A percentile compares a stretch with the other conserved stretches of the same genome.
Evolutionary conservation across 2,797 vertebrate genomes (phyloP).

Genomic region (Rhincodon typus): DNA sequence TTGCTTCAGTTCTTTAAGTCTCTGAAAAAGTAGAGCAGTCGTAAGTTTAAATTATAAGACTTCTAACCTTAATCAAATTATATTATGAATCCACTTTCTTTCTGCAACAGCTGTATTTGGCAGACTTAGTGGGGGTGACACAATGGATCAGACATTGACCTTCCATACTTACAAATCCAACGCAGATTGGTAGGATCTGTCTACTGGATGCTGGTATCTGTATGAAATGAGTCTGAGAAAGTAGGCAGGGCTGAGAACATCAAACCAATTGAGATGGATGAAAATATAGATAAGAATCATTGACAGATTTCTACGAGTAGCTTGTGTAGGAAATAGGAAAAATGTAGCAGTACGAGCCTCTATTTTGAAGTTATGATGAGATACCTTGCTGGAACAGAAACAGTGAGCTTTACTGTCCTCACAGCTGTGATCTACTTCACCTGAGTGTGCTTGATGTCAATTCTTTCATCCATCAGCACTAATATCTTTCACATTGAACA

Average conservation of each 20-base stretch:
- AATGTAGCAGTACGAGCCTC: neutral
- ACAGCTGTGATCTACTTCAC: neutral
- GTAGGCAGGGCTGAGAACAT: neutral
- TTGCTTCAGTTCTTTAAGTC: slow-evolving; percentile 79
- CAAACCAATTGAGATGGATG: neutral
- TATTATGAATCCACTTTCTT: neutral
- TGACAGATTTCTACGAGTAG: neutral
- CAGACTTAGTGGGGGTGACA: neutral
- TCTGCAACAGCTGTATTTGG: neutral
- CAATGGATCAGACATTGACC: neutral
- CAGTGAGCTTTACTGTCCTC: neutral
- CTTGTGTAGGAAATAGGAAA: neutral
- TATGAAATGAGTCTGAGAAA: neutral
- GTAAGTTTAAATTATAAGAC: neutral
- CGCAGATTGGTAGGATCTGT: neutral
- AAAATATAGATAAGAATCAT: too few relatives aligned
- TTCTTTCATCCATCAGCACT: neutral
- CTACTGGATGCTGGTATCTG: neutral
- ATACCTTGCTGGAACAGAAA: neutral
- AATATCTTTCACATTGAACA: neutral
- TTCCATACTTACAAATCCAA: neutral
- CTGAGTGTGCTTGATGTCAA: neutral
- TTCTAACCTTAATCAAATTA: neutral
- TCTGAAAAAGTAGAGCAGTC: slow-evolving; percentile 51
- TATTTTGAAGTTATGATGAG: neutral